Evolutionary conservation across 2,113 vertebrate genomes (phyloP).

Genomic region (Apteryx owenii): DNA sequence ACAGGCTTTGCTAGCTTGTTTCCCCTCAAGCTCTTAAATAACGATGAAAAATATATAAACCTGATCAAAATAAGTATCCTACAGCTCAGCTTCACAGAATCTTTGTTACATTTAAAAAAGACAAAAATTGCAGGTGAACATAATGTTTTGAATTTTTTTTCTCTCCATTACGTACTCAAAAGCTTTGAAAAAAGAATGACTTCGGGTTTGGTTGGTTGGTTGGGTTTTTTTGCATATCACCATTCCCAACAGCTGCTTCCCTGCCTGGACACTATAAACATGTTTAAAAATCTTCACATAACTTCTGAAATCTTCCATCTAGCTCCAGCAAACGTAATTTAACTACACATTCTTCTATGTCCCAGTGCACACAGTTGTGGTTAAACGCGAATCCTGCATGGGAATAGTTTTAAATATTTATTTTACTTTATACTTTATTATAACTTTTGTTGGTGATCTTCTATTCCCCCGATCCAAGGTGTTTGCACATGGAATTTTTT

Average conservation of each 20-base stretch:
- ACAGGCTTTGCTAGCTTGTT: neutral
- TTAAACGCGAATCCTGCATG: constrained; percentile 1
- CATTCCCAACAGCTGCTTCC: neutral
- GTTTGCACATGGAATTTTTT: neutral
- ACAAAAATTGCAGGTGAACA: neutral
- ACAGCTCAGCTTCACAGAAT: neutral
- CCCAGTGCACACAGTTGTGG: neutral
- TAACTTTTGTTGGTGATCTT: neutral
- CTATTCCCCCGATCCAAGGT: neutral
- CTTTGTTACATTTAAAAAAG: neutral
- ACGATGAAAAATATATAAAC: neutral
- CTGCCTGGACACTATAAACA: neutral
- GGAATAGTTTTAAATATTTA: constrained; percentile 6
- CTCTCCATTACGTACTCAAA: neutral
- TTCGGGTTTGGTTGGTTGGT: no score
- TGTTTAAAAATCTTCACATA: constrained; percentile 1
- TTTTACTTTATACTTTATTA: constrained; percentile 59
- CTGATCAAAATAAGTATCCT: neutral
- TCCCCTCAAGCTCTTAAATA: neutral
- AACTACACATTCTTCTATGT: neutral
- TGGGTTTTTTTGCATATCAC: neutral
- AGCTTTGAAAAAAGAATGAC: neutral
- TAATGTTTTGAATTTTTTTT: neutral
- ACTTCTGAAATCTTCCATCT: constrained; percentile 9
- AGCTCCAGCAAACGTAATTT: neutral